Percentiles rank a stretch among this genome's conserved stretches.
Conservation (phyloP, 2,888 invertebrate species). For the Schizotus pectinicornis region DNA sequence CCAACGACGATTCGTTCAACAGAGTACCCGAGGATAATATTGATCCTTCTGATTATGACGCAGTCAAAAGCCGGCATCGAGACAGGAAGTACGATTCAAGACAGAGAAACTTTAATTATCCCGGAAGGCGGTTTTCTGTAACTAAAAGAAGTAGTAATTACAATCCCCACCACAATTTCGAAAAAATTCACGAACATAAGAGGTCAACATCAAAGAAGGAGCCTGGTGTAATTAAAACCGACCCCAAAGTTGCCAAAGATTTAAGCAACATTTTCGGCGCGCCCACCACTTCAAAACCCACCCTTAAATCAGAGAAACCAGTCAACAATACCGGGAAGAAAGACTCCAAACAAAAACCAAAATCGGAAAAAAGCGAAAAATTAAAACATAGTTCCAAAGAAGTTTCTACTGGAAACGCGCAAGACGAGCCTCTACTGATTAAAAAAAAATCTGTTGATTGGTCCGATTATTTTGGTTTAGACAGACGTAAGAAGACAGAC, state of each 20-base stretch:
- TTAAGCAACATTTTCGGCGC: constrained; percentile 71
- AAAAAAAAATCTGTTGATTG: constrained; percentile 86
- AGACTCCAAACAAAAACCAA: constrained; percentile 26
- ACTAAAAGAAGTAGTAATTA: constrained; percentile 66
- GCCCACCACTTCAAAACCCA: constrained; percentile 40
- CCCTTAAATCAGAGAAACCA: background rate
- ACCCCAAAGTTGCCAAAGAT: constrained; percentile 74
- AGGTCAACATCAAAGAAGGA: constrained; percentile 45
- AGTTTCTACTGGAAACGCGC: constrained; percentile 46
- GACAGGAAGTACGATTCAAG: constrained; percentile 35
- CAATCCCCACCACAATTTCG: constrained; percentile 19
- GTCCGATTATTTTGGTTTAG: constrained; percentile 87
- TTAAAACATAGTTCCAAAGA: constrained; percentile 52
- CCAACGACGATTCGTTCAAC: constrained; percentile 36
- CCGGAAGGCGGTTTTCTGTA: constrained; percentile 69
- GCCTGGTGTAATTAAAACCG: constrained; percentile 63
- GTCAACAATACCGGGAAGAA: constrained; percentile 30
- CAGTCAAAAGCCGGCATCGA: constrained; percentile 35
- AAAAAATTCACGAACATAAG: constrained; percentile 45
- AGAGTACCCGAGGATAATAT: constrained; percentile 29
- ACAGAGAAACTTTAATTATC: constrained; percentile 24
- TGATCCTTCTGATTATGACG: constrained; percentile 24
- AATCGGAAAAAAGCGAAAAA: constrained; percentile 29
- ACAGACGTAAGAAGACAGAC: constrained; percentile 73
- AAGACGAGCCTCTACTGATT: constrained; percentile 60